Percentiles rank a stretch among this genome's conserved stretches.
phyloP scores from a whole-genome alignment of 2,797 vertebrate species.

The Mallotus villosus region DNA sequence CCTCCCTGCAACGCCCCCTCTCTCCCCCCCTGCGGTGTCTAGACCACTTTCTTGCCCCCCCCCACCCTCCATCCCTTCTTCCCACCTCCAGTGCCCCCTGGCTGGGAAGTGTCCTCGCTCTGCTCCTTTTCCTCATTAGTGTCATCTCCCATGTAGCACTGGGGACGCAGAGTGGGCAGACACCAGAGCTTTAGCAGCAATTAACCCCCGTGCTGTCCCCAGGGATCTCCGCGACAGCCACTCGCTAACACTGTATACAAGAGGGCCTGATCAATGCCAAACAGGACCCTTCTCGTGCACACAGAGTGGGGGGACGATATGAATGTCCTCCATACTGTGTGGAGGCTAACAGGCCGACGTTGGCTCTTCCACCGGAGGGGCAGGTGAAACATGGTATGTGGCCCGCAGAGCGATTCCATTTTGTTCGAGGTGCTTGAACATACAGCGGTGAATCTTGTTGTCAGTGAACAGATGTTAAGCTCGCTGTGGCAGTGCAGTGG shows the following conservation, averaged over 20 bases:
- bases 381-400: background rate
- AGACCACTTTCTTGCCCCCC: background rate
- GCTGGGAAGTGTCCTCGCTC: constrained; percentile 72
- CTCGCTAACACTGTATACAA: constrained; percentile 89
- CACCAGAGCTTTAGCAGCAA: constrained; percentile 87
- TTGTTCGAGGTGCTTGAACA: background rate
- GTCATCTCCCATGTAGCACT: constrained; percentile 86
- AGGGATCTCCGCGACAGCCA: constrained; percentile 84
- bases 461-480: constrained; percentile 1
- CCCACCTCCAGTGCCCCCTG: constrained; percentile 22
- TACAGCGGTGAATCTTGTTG: constrained; percentile 8
- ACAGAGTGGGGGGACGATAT: background rate
- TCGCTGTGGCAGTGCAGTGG: constrained; percentile 1
- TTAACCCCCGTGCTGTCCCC: constrained; percentile 85
- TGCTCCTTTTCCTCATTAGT: constrained; percentile 86
- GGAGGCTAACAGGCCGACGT: no score
- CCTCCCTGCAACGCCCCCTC: background rate
- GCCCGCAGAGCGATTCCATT: no score
- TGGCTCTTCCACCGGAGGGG: no score
- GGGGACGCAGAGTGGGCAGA: constrained; percentile 81
- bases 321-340: no score
- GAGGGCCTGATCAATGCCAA: constrained; percentile 80
- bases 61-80: constrained; percentile 16
- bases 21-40: constrained; percentile 25
- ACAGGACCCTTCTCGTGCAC: constrained; percentile 44